These are phyloP conservation scores for Fratercula arctica DNA, from an alignment of 2,797 vertebrate species.

Conservation along the genomic window DNA sequence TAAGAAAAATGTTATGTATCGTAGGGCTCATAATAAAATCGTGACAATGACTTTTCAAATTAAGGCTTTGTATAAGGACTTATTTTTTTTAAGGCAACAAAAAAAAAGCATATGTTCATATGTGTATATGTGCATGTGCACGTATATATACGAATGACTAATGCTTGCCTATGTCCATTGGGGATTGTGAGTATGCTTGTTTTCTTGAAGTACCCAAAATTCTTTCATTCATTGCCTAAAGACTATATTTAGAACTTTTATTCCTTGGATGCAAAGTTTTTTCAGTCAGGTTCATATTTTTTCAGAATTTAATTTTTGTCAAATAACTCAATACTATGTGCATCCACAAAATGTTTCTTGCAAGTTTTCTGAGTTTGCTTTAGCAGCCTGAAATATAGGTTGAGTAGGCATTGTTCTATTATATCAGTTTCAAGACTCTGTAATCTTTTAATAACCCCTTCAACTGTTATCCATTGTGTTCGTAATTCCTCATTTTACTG, in stretches of 20 bases:
- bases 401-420: constrained; percentile 1
- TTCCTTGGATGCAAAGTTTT: background rate
- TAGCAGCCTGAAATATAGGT: constrained; percentile 22
- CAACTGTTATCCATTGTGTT: constrained; percentile 25
- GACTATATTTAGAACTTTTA: background rate
- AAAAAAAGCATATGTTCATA: background rate
- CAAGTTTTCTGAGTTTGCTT: background rate
- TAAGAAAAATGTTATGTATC: background rate
- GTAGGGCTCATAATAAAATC: background rate
- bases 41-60: background rate
- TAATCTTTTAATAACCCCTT: constrained; percentile 60
- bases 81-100: background rate
- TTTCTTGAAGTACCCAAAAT: background rate
- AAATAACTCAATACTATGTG: background rate
- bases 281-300: background rate
- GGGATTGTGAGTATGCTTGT: background rate
- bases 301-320: background rate
- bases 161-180: background rate
- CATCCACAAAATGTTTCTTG: background rate
- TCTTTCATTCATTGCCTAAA: background rate
- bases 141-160: background rate
- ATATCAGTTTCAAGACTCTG: background rate
- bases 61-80: background rate
- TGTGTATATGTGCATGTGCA: no score
- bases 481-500: constrained; percentile 31